phyloP scores from a whole-genome alignment of 2,888 invertebrate species.

The Synergus itoensis region DNA sequence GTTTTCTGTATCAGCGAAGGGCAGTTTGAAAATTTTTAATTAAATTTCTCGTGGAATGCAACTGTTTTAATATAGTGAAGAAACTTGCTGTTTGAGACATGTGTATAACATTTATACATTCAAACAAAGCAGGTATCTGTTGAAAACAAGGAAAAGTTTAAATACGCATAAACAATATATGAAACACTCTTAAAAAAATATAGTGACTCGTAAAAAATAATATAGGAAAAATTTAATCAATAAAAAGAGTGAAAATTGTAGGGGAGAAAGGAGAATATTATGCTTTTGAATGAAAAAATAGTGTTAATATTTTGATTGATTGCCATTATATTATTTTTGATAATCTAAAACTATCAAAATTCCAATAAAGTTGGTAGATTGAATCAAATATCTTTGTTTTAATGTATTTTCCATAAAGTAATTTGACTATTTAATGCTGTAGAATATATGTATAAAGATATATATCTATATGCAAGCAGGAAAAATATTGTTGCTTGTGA shows the following conservation, averaged over 20 bases:
- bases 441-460: not conserved
- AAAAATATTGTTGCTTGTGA: conserved; percentile 26
- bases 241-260: not conserved
- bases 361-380: not conserved
- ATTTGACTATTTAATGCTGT: not conserved
- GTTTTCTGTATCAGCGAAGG: not conserved
- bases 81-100: not conserved
- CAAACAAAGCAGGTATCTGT: not conserved
- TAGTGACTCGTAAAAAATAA: not conserved
- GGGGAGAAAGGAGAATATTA: not conserved
- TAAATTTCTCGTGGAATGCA: not conserved
- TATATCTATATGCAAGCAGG: not conserved
- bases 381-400: not conserved
- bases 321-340: not conserved
- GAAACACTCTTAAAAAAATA: not conserved
- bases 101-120: not conserved
- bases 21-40: not conserved
- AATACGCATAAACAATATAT: not conserved
- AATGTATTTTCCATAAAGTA: not conserved
- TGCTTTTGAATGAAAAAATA: not conserved
- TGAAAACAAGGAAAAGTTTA: not conserved
- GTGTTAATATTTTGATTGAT: too few relatives aligned
- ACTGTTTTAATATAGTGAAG: not conserved
- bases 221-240: not conserved
- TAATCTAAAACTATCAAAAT: not conserved